Base-by-base conservation (phyloP, 2,888 invertebrate species). In the Tachina lurida region DNA sequence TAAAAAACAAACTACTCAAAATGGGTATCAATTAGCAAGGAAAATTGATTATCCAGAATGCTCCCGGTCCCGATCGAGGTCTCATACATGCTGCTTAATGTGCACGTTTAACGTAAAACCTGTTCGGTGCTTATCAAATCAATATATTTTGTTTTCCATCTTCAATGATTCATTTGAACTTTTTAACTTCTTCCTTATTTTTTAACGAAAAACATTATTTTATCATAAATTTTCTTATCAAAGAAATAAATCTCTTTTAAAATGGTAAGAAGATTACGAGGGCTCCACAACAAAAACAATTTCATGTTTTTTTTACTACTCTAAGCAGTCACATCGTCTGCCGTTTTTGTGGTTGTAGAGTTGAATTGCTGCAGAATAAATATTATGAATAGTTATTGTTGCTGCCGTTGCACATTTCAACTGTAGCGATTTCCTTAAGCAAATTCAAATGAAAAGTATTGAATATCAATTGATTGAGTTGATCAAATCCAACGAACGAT, bases 211-310 rank as follows among this genome's bases (percentile, higher is more conserved):
- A 79, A 73, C 83, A 79, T 74, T 62, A 62, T 83, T 80, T 86
- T 86, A 86, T 86, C 86, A 86, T 86, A 86, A 86, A 83, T 80
- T n/a, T 86, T 86, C 47, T 86, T 86, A 86, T 86, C 86, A 76
- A 76, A 31, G 75, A 86, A 86, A 86, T 86, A 86, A 86, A 86
- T 86, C 86, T 86, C 79, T 63, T 76, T 83, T 79, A 83, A 86
- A 83, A 80, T 79, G 75, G 65, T 67, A 82, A 83, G 52, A 68
- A 76, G 81, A 81, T 81, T 81, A 70, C 45, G 68, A 75, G 43
- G 17, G n/a, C 52, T 31, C 31, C 0, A 68, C 54, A 67, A 49
- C 15, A 75, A 70, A 45, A 75, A 86, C 83, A 83, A 80, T 86
- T 83, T 83, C 80, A 41, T 49, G 86, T 83, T 56, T 80, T 83